Conservation (phyloP, 2,113 vertebrate species). For the Apteryx owenii region DNA sequence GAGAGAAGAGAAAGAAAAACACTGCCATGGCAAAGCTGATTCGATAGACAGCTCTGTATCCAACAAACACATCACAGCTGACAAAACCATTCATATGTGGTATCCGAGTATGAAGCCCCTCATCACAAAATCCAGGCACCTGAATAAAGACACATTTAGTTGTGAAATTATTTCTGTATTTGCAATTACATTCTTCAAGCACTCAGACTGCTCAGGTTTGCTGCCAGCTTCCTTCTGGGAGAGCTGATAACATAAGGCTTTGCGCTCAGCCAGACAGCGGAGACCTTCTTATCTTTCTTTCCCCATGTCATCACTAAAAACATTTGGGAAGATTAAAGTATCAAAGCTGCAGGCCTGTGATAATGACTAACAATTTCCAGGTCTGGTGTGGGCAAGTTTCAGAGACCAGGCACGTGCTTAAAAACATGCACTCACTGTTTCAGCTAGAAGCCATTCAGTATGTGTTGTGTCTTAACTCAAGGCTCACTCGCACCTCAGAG, state of each 20-base stretch:
- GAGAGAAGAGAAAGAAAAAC: constrained; percentile 85
- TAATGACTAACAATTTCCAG: neutral
- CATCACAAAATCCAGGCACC: constrained; percentile 94
- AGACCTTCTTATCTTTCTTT: neutral
- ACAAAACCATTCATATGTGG: constrained; percentile 68
- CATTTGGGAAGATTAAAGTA: neutral
- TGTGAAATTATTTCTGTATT: neutral
- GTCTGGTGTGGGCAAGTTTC: neutral
- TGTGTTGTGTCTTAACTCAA: accelerated
- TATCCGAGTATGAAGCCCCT: constrained; percentile 74
- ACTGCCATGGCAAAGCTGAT: constrained; percentile 91
- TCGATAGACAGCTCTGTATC: constrained; percentile 93
- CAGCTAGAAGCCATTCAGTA: neutral
- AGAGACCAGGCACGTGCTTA: neutral
- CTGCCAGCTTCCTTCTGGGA: neutral
- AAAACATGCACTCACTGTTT: neutral
- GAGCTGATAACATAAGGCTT: neutral
- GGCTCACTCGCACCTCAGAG: neutral
- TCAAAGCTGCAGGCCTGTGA: neutral
- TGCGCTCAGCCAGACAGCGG: neutral
- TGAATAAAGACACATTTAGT: constrained; percentile 46
- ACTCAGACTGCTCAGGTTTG: neutral
- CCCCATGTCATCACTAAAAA: neutral
- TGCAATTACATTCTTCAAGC: neutral
- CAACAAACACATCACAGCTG: constrained; percentile 88